Base-by-base conservation (phyloP, 2,113 vertebrate species). In the Labrus mixtus region DNA sequence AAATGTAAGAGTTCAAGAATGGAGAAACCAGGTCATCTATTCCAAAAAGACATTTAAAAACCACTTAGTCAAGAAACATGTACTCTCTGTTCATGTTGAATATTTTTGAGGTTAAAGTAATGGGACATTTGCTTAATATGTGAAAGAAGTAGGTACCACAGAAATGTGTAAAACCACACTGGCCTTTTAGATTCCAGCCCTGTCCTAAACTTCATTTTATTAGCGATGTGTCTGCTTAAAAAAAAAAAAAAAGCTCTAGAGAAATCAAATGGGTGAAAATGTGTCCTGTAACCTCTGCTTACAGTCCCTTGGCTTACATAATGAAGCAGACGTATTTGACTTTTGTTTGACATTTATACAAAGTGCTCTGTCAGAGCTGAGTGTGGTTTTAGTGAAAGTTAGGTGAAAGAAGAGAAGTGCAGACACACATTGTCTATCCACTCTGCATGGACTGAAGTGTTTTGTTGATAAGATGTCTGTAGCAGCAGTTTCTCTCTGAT, bases 301-400 rank as follows among this genome's bases (percentile, higher is more conserved):
- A 36, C 48, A 61, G 55, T 62, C 66, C 73, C 69, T 11, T 9
- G 41, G 64, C 64, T 67, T 25, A 43, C 61, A 20, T 22, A 63
- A 45, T 60, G n/a, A 72, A 74, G 74, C 65, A 41, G 55, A 78
- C 75, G 65, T 65, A 54, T 76, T 70, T 69, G 64, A 86, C 72
- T 72, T 58, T 50, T 55, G 53, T 61, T 65, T 82, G 68, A 84
- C 65, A 54, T 76, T 64, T 62, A 72, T 71, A 57, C 54, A 82
- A 68, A 82, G 60, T 55, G 11, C 37, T 54, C 48, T 1, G 0
- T 76, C 61, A 54, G 36, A 67, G 79, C 62, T 39, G 65, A 74
- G 65, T 61, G 15, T 19, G 67, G 61, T 12, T 45, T 45, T 45
- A 15, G 13, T 15, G 36, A 68, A 54, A 78, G 76, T 46, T 37